Conservation (phyloP, 2,113 vertebrate species). For the Ciconia stormi region DNA sequence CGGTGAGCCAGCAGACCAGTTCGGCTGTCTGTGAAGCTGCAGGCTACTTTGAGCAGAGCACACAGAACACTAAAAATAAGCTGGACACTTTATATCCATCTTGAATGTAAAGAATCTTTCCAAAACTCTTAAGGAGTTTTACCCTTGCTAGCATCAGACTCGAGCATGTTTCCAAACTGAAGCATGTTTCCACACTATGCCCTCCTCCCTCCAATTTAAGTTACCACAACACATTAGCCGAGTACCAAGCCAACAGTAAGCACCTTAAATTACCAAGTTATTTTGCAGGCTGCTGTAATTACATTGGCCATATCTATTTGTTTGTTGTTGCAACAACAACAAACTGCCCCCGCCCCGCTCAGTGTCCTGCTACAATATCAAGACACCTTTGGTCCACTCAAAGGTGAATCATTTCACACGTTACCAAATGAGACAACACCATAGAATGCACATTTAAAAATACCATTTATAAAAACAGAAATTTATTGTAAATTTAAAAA, state of each 20-base stretch:
- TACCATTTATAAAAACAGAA: not conserved
- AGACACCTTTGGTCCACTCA: not conserved
- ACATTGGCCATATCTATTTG: not conserved
- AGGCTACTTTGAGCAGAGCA: not conserved
- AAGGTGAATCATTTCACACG: not conserved
- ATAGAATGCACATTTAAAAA: not conserved
- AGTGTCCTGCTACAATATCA: not conserved
- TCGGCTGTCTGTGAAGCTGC: not conserved
- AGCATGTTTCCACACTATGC: not conserved
- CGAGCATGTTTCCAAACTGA: accelerated
- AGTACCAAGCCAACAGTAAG: not conserved
- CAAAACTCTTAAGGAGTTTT: not conserved
- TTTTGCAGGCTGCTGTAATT: not conserved
- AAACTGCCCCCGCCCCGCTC: not conserved
- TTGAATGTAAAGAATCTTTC: conserved; percentile 18
- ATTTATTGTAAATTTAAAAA: conserved; percentile 5
- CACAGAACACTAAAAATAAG: conserved; percentile 10
- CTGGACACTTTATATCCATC: not conserved
- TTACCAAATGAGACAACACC: not conserved
- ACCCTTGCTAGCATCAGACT: not conserved
- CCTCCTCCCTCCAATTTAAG: not conserved
- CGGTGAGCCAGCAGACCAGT: not conserved
- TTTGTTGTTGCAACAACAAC: not conserved
- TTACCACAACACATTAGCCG: not conserved
- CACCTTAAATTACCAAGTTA: not conserved